phyloP scores from a whole-genome alignment of 2,797 vertebrate genomes.

The Pagetopsis macropterus region DNA sequence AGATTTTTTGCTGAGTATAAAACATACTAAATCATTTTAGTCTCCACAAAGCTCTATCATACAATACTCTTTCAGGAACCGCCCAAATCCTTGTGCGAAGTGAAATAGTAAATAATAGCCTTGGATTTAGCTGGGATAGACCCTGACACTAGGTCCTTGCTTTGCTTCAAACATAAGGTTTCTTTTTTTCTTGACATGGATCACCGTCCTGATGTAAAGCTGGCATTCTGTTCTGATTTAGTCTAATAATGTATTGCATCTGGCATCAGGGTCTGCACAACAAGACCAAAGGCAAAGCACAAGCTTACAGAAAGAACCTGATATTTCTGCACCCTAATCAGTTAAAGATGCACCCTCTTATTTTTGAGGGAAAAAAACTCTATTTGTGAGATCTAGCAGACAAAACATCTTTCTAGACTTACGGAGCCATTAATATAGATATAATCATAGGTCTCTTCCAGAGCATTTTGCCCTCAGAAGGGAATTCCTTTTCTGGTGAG shows the following conservation, averaged over 20 bases:
- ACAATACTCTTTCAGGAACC: constrained; percentile 49
- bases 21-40: constrained; percentile 59
- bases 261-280: constrained; percentile 77
- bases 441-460: constrained; percentile 84
- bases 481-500: constrained; percentile 75
- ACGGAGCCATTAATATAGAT: constrained; percentile 83
- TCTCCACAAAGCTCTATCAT: constrained; percentile 46
- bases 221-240: constrained; percentile 86
- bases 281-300: constrained; percentile 82
- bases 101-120: constrained; percentile 73
- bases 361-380: constrained; percentile 83
- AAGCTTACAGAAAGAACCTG: constrained; percentile 80
- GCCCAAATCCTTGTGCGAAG: constrained; percentile 61
- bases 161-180: constrained; percentile 72
- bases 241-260: constrained; percentile 86
- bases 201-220: constrained; percentile 79
- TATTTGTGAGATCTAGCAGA: constrained; percentile 78
- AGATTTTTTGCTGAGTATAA: constrained; percentile 53
- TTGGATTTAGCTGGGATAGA: constrained; percentile 62
- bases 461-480: constrained; percentile 77
- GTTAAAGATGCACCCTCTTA: constrained; percentile 88
- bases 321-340: constrained; percentile 87
- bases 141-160: constrained; percentile 69
- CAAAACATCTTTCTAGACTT: constrained; percentile 80
- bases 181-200: constrained; percentile 69